A percentile compares a stretch with the other conserved stretches of the same genome.
These are phyloP conservation scores for Blera fallax DNA, from an alignment of 2,888 invertebrate species.

Conservation along the genomic window DNA sequence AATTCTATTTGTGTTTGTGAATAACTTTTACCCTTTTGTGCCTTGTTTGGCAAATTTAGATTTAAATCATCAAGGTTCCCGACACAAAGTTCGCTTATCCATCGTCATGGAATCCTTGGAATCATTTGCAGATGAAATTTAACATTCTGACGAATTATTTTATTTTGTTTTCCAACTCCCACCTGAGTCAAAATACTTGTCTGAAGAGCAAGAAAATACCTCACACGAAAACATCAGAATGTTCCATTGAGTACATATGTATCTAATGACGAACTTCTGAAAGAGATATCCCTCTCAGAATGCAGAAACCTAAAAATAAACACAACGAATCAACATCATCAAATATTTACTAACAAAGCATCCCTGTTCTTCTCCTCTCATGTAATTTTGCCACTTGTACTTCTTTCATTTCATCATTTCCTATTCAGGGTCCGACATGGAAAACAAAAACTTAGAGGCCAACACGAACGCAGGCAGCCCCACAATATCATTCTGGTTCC, in stretches of 20 bases:
- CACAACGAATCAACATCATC: neutral
- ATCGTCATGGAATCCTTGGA: too few species aligned
- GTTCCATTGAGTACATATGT: neutral
- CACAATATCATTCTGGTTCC: slow-evolving; percentile 82
- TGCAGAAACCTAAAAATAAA: neutral
- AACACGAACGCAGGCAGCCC: slow-evolving; percentile 79
- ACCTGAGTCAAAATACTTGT: too few species aligned
- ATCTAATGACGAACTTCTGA: neutral
- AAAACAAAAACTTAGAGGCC: slow-evolving; percentile 77
- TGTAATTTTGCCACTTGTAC: neutral
- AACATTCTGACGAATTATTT: too few species aligned
- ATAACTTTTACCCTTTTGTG: too few species aligned
- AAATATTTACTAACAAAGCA: neutral
- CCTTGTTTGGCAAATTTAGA: too few species aligned
- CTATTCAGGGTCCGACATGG: slow-evolving; percentile 76
- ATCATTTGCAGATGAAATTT: too few species aligned
- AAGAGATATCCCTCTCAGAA: neutral
- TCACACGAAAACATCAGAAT: neutral
- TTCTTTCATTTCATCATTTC: neutral
- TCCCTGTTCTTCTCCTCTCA: neutral
- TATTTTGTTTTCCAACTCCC: too few species aligned
- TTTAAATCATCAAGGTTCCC: too few species aligned
- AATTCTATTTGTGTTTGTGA: too few species aligned
- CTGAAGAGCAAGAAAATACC: too few species aligned
- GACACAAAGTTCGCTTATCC: too few species aligned